Base-by-base conservation (phyloP, 2,113 vertebrate genomes). In the Alosa alosa region DNA sequence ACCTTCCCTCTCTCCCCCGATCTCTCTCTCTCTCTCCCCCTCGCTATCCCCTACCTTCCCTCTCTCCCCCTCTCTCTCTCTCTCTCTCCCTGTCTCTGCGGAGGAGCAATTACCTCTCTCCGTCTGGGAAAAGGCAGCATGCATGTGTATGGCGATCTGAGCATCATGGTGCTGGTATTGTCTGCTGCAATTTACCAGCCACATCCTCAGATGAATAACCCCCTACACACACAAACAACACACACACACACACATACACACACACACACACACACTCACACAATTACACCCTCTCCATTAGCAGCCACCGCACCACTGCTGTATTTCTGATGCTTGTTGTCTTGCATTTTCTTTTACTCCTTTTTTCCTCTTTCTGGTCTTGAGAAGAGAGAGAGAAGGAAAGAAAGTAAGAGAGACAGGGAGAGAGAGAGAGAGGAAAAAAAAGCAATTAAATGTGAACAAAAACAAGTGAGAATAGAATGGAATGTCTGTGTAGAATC, bases 191-290 rank as follows among this genome's bases (percentile, higher is more conserved):
- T 94, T 94, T 93, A 93, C 84, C 88, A 91, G 90, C 91, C 83
- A 90, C 87, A 90, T 93, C 93, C 94, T 90, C 90, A 94, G 91
- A 93, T 94, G 93, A 94, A 94, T 94, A 92, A 91, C 84, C 91
- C 93, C n/a, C 1, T 6, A 25, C 60, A 9, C 60, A 8, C 60
- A 68, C 22, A 94, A 94, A 94, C 93, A 94, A 93, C 91, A 91
- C 92, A 93, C 93, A 90, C 92, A 94, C 94, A 94, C 93, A 94
- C 92, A 92, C 92, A 93, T 91, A 91, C 47, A n/a, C 91, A 93
- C 93, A 89, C 92, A 94, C 94, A 94, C 93, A 94, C 92, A 93
- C 92, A 93, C 91, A 92, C 92, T 94, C 94, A 94, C 93, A 94
- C 92, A 93, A 92, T 93, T 91, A 92, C 92, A 93, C 93, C 90